Base-by-base conservation (phyloP, 2,113 vertebrate genomes). In the Megaceryle torquata region DNA sequence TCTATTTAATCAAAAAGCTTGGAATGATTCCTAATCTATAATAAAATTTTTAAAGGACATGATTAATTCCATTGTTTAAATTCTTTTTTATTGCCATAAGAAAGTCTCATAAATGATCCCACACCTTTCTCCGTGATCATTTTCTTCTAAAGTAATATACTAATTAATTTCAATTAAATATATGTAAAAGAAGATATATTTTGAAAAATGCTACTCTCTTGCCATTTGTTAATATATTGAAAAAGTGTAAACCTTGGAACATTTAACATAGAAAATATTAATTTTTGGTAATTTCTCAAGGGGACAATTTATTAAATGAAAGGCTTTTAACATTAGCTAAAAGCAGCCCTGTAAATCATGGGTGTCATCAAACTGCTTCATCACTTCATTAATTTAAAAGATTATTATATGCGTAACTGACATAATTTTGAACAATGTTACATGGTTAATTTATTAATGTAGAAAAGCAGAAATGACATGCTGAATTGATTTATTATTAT, bases 381-480 rank as follows among this genome's bases (percentile, higher is more conserved):
- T 98, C 98, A 98, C 98, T 99, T 99, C 98, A 99, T 99, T 99
- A 98, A 99, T 99, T 98, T 98, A 98, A 98, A 98, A 99, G 98
- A 99, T 98, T 98, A 98, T 98, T 98, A 98, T 98, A 98, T 98
- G 98, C 97, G 98, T 98, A 98, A 98, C 98, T 98, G 98, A 98
- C 98, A 98, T 98, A 98, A 98, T 98, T 99, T 98, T 98, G 98
- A 99, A 98, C 98, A 98, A 98, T 98, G 98, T 98, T 98, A 98
- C 98, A 98, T 97, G 98, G 98, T 98, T 98, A 98, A 98, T 98
- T 98, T 98, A 98, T 98, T 98, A 98, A 98, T 92, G 97, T 97
- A 96, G 97, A 98, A 98, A 98, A 98, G 98, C 98, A 98, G 97
- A 98, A 98, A 98, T 97, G 98, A 98, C 98, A 98, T 26, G 22